These are phyloP conservation scores for Philopedon plagiatum DNA, from an alignment of 2,888 invertebrate species.

Conservation along the genomic window DNA sequence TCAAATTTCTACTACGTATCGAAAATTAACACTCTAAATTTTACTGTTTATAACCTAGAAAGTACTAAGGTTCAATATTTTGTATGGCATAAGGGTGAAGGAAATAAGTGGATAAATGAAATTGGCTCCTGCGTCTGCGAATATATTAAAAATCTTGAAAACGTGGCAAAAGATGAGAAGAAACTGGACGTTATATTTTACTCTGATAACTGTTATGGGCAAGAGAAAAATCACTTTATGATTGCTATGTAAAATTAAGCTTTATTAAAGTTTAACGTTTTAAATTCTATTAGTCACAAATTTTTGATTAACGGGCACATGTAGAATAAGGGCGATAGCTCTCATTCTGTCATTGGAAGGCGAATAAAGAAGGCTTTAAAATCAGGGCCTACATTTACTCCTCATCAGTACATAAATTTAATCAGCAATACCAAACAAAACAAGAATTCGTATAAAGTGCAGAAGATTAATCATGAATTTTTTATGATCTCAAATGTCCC, in stretches of 20 bases:
- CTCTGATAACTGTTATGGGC: constrained; percentile 56
- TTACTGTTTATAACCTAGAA: constrained; percentile 43
- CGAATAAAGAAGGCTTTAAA: neutral
- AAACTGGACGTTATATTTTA: constrained; percentile 50
- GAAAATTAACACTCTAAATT: too few species aligned
- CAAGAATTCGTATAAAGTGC: neutral
- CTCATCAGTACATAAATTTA: constrained; percentile 26
- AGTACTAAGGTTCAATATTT: constrained; percentile 54
- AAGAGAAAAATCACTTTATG: constrained; percentile 56
- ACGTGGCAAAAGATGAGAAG: neutral
- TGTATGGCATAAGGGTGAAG: constrained; percentile 62
- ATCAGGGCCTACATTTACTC: constrained; percentile 39
- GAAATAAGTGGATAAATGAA: constrained; percentile 60
- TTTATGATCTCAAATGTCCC: neutral
- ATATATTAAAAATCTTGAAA: constrained; percentile 44
- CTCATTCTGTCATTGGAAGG: too few species aligned
- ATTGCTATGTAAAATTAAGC: constrained; percentile 51
- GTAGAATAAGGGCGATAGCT: constrained; percentile 8
- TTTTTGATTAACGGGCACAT: constrained; percentile 33
- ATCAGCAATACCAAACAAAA: constrained; percentile 39
- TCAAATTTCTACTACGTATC: too few species aligned
- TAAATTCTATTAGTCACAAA: constrained; percentile 27
- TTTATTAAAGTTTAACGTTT: neutral
- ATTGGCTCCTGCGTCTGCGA: constrained; percentile 61
- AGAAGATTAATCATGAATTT: neutral